phyloP scores from a whole-genome alignment of 2,113 vertebrate genomes.

The Chiloscyllium plagiosum region DNA sequence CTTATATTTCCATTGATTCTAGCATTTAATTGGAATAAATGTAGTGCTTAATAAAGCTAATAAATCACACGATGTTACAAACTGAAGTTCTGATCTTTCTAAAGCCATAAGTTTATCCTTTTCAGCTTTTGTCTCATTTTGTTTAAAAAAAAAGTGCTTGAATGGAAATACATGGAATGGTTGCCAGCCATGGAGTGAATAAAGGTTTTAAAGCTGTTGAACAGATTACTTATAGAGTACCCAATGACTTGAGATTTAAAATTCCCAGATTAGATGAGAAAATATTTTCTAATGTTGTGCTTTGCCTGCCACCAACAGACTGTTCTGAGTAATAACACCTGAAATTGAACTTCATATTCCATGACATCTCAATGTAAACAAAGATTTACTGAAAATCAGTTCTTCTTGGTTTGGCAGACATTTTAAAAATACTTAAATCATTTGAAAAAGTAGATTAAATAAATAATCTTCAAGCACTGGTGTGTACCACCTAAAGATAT shows the following conservation, averaged over 20 bases:
- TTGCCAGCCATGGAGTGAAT: not conserved
- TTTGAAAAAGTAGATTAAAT: not conserved
- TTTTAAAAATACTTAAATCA: not conserved
- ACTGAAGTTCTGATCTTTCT: not conserved
- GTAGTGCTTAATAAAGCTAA: not conserved
- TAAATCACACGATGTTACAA: not conserved
- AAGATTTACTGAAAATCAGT: not conserved
- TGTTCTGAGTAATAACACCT: slow-evolving; percentile 11
- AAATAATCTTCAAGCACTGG: not conserved
- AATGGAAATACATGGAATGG: not conserved
- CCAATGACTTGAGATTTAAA: not conserved
- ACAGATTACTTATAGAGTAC: not conserved
- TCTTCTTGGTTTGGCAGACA: not conserved
- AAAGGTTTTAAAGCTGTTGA: not conserved
- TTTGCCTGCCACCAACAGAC: slow-evolving; percentile 27
- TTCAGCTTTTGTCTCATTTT: not conserved
- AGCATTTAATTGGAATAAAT: not conserved
- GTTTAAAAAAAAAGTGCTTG: not conserved
- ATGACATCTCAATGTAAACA: not conserved
- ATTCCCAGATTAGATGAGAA: not conserved
- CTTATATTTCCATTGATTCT: not conserved
- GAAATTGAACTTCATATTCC: not conserved
- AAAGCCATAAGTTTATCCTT: not conserved
- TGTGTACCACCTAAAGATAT: not conserved
- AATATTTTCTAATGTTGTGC: not conserved